Evolutionary conservation across 2,888 invertebrate genomes (phyloP), one percentile per base, ranked within the genome.

Genomic region (Alloscopus bannaensis): DNA sequence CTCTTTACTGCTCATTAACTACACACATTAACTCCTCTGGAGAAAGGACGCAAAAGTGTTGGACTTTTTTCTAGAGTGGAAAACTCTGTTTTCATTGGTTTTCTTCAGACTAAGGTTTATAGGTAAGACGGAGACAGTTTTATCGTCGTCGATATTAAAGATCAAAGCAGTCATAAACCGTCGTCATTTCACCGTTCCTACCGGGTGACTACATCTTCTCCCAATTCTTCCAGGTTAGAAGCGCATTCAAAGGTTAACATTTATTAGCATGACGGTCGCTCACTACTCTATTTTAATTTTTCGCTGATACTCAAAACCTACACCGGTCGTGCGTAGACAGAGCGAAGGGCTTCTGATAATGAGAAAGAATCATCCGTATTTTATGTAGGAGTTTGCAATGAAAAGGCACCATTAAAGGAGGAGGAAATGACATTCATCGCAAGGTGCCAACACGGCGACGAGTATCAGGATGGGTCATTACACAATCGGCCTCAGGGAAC

Each of bases 1-100:
- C 36, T 60, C 50, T 75, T 75, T 75, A 75, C 75, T 75, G 68
- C 59, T 75, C 75, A 75, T 75, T 75, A 75, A 75, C 75, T 75
- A 75, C 45, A 60, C 75, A 68, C 68, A 75, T 75, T 75, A 75
- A 68, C 75, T 75, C 42, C 72, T 72, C 47, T 2, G 18, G 45
- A 11, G 47, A 72, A 31, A 50, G 31, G 60, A 57, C 36, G 50
- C n/a, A 45, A 55, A 26, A 72, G 13, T 45, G 3, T 45, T 8
- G 6, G 13, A 8, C 13, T 36, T 36, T 8, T 36, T 36, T 36
- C 13, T 36, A 36, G 6, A 16, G 6, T 11, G 8, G 47, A 47
- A 47, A 47, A 47, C 47, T 18, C 18, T 45, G 28, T 22, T 60
- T 40, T 36, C 60, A 13, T 62, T 40, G 40, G 40, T 16, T 24